Evolutionary conservation across 2,797 vertebrate genomes (phyloP).

Genomic region (Bovichtus variegatus): DNA sequence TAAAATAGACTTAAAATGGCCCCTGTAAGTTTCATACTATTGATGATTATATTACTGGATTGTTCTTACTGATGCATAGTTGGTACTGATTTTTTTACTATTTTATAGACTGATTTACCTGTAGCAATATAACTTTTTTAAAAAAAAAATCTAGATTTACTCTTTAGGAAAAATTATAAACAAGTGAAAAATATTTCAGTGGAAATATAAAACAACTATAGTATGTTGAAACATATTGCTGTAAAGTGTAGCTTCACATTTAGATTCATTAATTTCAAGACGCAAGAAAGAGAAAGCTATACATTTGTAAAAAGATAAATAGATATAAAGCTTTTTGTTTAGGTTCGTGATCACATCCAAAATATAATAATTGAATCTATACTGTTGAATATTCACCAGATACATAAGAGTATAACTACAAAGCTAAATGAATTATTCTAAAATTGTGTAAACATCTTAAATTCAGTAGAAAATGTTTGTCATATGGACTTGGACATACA

Average conservation of each 20-base stretch:
- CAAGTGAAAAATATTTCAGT: not conserved
- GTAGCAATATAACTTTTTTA: not conserved
- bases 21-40: not conserved
- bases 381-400: not conserved
- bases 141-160: too few relatives aligned
- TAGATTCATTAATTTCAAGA: not conserved
- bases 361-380: not conserved
- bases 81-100: not conserved
- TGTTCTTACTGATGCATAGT: not conserved
- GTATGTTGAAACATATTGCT: not conserved
- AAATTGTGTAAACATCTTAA: not conserved
- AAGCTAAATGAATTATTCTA: not conserved
- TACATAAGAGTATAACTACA: not conserved
- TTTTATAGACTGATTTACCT: not conserved
- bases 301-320: too few relatives aligned
- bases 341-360: not conserved
- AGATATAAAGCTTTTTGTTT: not conserved
- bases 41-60: not conserved
- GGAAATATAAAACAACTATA: not conserved
- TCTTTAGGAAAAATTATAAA: not conserved
- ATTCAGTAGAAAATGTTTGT: not conserved
- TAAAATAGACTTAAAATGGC: not conserved
- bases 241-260: not conserved
- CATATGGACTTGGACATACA: not conserved
- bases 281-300: not conserved